Percentiles rank a stretch among this genome's conserved stretches.
Conservation (phyloP, 2,888 invertebrate genomes). For the Hypomecis atomaria region DNA sequence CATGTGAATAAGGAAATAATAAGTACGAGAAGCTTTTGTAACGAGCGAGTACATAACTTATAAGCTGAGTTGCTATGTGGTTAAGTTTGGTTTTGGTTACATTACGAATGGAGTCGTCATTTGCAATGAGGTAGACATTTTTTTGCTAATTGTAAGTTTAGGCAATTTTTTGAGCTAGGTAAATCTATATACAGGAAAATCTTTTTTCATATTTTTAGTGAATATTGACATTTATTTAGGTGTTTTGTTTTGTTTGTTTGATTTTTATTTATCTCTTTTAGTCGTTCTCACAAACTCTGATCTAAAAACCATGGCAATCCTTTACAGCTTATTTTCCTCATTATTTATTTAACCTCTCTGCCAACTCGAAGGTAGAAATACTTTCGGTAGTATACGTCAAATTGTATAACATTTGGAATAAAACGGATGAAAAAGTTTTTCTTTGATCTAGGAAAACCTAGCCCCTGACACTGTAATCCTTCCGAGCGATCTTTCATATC, state of each 20-base stretch:
- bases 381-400: neutral
- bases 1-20: constrained; percentile 36
- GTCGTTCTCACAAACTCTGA: no score
- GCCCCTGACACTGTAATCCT: constrained; percentile 40
- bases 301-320: no score
- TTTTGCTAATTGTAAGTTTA: constrained; percentile 6
- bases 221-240: no score
- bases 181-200: no score
- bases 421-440: constrained; percentile 5
- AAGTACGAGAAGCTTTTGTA: constrained; percentile 27
- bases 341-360: no score
- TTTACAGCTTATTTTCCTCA: no score
- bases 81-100: constrained; percentile 2
- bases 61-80: constrained; percentile 23
- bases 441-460: constrained; percentile 35
- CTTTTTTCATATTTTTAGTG: no score
- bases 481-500: constrained; percentile 49
- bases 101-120: constrained; percentile 24
- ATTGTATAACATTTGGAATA: constrained; percentile 1
- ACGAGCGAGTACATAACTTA: constrained; percentile 33
- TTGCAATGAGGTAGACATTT: constrained; percentile 16
- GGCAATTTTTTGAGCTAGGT: neutral
- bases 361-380: no score
- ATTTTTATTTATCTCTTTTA: no score
- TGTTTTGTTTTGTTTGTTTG: no score